These are phyloP conservation scores for Lordiphosa stackelbergi DNA, from an alignment of 1,140 invertebrate species.

Conservation along the genomic window DNA sequence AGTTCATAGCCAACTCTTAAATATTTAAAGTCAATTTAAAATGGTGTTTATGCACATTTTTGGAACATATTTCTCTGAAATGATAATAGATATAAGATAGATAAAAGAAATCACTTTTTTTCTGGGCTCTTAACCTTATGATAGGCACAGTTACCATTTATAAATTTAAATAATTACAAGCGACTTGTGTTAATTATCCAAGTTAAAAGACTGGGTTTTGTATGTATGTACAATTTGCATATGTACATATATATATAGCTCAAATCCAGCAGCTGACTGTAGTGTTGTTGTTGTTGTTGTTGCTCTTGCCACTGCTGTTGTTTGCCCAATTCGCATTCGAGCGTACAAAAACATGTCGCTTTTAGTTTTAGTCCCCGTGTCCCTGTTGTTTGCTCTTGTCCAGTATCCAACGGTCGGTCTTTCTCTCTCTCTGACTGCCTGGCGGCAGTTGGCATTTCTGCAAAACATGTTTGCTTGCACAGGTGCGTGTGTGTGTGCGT, in stretches of 20 bases:
- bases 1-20: too few relatives aligned
- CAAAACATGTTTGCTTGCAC: conserved; percentile 61
- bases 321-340: conserved; percentile 51
- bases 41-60: too few relatives aligned
- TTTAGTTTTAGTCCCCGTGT: conserved; percentile 67
- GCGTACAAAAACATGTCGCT: conserved; percentile 69
- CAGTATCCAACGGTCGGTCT: conserved; percentile 16
- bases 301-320: conserved; percentile 26
- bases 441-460: conserved; percentile 52
- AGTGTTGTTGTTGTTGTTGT: conserved; percentile 22
- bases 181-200: background rate
- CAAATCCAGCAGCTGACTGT: conserved; percentile 17
- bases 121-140: too few relatives aligned
- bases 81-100: too few relatives aligned
- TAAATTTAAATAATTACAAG: background rate
- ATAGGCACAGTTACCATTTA: too few relatives aligned
- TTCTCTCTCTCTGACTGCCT: conserved; percentile 26
- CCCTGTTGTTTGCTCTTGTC: conserved; percentile 60
- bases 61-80: too few relatives aligned
- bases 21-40: too few relatives aligned
- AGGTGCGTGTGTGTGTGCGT: conserved; percentile 42
- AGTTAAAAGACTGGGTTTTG: too few relatives aligned
- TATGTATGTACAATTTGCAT: too few relatives aligned
- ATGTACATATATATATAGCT: conserved; percentile 4
- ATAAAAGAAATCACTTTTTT: too few relatives aligned